These are phyloP conservation scores for Pyrocephalus nanus DNA, from an alignment of 2,797 vertebrate species.

Conservation along the genomic window DNA sequence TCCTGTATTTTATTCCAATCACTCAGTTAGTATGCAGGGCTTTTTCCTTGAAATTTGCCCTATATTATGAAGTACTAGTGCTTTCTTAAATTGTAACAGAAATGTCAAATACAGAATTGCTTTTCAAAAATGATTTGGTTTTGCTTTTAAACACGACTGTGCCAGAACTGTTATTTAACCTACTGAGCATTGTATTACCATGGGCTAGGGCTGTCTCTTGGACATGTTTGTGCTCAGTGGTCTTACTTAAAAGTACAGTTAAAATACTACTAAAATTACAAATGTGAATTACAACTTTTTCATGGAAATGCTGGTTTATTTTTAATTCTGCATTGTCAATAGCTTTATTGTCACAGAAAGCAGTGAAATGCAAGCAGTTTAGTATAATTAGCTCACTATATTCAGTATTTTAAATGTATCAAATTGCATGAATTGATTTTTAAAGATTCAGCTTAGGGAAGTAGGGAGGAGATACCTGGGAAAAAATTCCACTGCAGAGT, in stretches of 20 bases:
- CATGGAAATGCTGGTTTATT: background rate
- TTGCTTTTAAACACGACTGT: background rate
- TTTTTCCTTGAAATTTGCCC: background rate
- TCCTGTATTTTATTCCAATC: background rate
- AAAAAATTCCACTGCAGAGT: constrained; percentile 16
- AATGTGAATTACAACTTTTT: background rate
- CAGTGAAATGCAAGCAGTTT: background rate
- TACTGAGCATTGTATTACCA: background rate
- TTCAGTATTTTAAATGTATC: constrained; percentile 26
- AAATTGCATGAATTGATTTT: constrained; percentile 11
- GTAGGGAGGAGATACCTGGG: background rate
- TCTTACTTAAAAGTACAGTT: background rate
- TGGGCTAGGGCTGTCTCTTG: background rate
- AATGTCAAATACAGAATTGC: background rate
- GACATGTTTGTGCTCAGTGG: background rate
- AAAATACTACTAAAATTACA: background rate
- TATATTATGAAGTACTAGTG: background rate
- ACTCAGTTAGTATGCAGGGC: background rate
- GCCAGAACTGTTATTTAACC: background rate
- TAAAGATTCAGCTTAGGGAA: constrained; percentile 3
- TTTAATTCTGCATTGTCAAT: background rate
- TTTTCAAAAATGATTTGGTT: background rate
- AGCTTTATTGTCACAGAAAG: background rate
- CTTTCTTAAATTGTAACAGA: background rate
- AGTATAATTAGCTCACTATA: background rate